Evolutionary conservation across 2,113 vertebrate genomes (phyloP).

Genomic region (Dicrurus megarhynchus): DNA sequence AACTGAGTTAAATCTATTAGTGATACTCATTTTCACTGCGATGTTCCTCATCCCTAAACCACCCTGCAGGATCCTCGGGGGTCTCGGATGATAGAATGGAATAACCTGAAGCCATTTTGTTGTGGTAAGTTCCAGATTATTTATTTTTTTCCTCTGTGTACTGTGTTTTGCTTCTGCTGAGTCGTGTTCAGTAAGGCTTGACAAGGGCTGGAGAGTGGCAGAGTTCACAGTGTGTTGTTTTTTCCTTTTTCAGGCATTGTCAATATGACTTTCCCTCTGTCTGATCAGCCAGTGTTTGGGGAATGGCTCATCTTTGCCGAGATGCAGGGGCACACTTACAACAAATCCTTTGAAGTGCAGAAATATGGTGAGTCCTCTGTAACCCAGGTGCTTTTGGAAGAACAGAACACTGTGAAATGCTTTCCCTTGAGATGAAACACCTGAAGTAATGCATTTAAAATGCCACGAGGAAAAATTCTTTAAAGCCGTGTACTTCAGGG

Average conservation of each 20-base stretch:
- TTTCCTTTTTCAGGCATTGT: conserved; percentile 77
- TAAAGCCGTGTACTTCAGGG: background rate
- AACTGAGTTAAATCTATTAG: background rate
- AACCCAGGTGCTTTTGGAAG: background rate
- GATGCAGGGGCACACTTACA: conserved; percentile 87
- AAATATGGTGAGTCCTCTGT: conserved; percentile 84
- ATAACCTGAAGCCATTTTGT: conserved; percentile 78
- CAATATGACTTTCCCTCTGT: conserved; percentile 90
- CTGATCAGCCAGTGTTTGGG: conserved; percentile 91
- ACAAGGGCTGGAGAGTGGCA: background rate
- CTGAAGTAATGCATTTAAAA: background rate
- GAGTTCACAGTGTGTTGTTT: background rate
- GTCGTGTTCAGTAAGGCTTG: background rate
- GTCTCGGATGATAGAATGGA: conserved; percentile 90
- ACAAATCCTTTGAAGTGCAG: conserved; percentile 91
- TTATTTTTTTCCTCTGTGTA: background rate
- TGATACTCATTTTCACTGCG: background rate
- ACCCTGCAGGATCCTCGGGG: conserved; percentile 84
- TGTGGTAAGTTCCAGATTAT: conserved; percentile 76
- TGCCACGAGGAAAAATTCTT: background rate
- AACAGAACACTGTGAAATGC: background rate
- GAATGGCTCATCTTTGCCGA: conserved; percentile 90
- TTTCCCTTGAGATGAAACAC: background rate
- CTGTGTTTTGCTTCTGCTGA: background rate
- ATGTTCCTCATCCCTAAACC: background rate